Evolutionary conservation across 2,113 vertebrate genomes (phyloP).

Genomic region (Eulemur macaco): DNA sequence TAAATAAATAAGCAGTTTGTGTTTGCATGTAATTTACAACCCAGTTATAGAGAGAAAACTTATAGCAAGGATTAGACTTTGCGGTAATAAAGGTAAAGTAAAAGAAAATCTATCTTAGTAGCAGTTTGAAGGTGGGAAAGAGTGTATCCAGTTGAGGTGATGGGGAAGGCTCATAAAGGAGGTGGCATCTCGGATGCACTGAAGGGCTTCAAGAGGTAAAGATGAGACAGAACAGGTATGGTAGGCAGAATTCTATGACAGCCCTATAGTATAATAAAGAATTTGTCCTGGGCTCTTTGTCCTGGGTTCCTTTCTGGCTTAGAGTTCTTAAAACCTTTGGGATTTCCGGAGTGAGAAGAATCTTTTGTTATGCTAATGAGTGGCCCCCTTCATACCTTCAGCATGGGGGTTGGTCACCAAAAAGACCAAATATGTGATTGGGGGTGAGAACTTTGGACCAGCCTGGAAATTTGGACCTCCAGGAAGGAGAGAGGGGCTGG

Average conservation of each 20-base stretch:
- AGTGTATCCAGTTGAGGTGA: neutral
- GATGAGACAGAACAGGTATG: neutral
- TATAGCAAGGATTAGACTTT: neutral
- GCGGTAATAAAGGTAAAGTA: neutral
- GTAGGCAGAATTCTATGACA: neutral
- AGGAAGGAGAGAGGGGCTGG: neutral
- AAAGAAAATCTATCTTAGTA: neutral
- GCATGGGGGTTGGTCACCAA: neutral
- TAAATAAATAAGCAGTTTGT: conserved; percentile 48
- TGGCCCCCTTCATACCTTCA: neutral
- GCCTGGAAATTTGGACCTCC: neutral
- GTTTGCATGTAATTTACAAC: conserved; percentile 10
- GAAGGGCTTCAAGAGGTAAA: neutral
- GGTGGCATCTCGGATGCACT: neutral
- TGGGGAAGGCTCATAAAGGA: neutral
- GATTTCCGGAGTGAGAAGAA: neutral
- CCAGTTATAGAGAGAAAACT: neutral
- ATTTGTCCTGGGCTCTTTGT: neutral
- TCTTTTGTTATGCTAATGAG: neutral
- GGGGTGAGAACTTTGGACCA: neutral
- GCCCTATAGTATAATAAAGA: neutral
- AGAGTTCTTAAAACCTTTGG: neutral
- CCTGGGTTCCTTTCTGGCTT: neutral
- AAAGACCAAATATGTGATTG: neutral
- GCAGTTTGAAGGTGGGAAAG: neutral